phyloP scores from a whole-genome alignment of 1,140 invertebrate species.

The Meteorus sp. region DNA sequence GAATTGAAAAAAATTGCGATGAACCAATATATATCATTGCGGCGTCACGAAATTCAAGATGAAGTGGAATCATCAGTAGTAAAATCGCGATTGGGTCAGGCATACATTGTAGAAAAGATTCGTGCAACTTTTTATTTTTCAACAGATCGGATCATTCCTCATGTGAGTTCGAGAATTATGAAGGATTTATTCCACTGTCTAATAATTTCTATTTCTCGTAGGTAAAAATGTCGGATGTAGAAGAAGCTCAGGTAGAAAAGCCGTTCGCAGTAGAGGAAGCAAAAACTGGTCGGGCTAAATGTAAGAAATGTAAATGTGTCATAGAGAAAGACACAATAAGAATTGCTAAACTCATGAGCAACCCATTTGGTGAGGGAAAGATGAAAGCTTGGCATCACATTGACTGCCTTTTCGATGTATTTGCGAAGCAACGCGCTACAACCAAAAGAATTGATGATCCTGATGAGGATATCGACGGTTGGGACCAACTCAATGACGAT shows the following conservation, averaged over 20 bases:
- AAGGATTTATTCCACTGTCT: neutral
- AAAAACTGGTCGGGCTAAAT: conserved; percentile 78
- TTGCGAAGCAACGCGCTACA: conserved; percentile 74
- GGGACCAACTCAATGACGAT: conserved; percentile 67
- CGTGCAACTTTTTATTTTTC: neutral
- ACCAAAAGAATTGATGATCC: conserved; percentile 81
- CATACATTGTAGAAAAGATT: neutral
- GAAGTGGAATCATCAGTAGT: neutral
- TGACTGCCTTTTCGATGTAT: conserved; percentile 77
- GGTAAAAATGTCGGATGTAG: conserved; percentile 37
- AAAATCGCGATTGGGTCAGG: neutral
- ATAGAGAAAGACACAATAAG: conserved; percentile 73
- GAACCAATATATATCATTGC: too few species aligned
- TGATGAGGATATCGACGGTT: conserved; percentile 76
- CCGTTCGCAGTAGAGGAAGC: conserved; percentile 75
- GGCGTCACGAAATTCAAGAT: neutral
- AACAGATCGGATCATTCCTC: too few species aligned
- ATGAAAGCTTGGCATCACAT: conserved; percentile 89
- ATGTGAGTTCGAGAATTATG: too few species aligned
- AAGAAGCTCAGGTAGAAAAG: conserved; percentile 55
- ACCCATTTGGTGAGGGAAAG: conserved; percentile 80
- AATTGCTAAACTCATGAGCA: conserved; percentile 74
- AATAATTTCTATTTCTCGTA: neutral
- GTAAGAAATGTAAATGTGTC: conserved; percentile 84
- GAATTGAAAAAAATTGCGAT: neutral